Evolutionary conservation across 2,113 vertebrate genomes (phyloP).

Genomic region (Motacilla alba): DNA sequence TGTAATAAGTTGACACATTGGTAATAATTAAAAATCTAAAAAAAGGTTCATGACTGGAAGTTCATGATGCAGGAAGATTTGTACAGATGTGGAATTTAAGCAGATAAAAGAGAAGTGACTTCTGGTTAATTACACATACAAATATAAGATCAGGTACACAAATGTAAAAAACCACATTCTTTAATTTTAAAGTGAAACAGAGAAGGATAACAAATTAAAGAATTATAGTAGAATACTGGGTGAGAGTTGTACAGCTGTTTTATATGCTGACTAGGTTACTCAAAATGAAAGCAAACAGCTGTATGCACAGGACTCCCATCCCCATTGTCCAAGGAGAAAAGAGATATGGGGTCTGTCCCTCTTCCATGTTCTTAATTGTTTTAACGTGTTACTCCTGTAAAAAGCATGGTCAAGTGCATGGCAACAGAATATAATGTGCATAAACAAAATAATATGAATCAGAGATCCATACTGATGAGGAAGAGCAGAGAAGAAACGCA

Average conservation of each 20-base stretch:
- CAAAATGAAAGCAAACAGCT: neutral
- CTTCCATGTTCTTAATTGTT: neutral
- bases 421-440: neutral
- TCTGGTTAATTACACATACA: neutral
- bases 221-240: neutral
- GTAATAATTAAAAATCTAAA: neutral
- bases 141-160: neutral
- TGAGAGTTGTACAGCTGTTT: neutral
- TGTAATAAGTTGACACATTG: neutral
- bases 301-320: neutral
- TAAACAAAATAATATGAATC: neutral
- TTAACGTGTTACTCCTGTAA: neutral
- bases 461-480: neutral
- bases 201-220: neutral
- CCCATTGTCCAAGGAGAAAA: neutral
- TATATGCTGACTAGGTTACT: neutral
- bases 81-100: neutral
- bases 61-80: neutral
- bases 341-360: neutral
- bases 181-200: neutral
- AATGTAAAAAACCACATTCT: neutral
- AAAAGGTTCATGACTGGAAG: neutral
- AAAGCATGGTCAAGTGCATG: rapidly evolving
- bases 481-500: neutral
- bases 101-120: neutral